Evolutionary conservation across 2,797 vertebrate species (phyloP).

Genomic region (Clarias fuscus): DNA sequence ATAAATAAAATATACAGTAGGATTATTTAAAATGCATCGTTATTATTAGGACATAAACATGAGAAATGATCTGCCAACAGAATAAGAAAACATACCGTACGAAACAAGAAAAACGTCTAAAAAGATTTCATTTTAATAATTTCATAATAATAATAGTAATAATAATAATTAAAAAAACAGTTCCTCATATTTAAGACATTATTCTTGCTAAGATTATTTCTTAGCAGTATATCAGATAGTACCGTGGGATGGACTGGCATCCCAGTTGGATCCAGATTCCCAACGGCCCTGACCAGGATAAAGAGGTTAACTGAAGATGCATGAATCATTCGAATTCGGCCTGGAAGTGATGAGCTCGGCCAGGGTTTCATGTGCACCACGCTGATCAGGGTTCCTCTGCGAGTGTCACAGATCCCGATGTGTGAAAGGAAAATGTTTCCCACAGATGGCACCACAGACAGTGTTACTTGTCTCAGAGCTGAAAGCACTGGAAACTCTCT

Average conservation of each 20-base stretch:
- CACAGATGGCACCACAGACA: neutral
- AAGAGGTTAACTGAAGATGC: neutral
- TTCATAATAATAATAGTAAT: neutral
- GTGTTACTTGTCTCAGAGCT: neutral
- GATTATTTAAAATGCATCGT: neutral
- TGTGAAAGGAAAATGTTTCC: neutral
- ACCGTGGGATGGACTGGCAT: neutral
- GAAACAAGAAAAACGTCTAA: neutral
- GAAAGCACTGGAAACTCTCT: neutral
- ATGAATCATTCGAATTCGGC: neutral
- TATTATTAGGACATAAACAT: neutral
- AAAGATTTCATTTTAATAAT: neutral
- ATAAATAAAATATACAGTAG: too few species aligned
- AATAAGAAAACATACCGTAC: neutral
- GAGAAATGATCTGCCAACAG: neutral
- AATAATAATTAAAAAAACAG: too few species aligned
- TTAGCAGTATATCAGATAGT: neutral
- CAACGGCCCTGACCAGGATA: neutral
- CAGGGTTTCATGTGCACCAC: neutral
- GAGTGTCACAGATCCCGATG: neutral
- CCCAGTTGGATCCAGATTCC: too few species aligned
- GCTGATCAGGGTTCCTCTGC: neutral
- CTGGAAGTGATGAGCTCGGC: neutral
- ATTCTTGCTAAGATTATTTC: neutral
- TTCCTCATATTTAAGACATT: neutral